phyloP scores from a whole-genome alignment of 2,797 vertebrate genomes.

The Saxicola maurus region DNA sequence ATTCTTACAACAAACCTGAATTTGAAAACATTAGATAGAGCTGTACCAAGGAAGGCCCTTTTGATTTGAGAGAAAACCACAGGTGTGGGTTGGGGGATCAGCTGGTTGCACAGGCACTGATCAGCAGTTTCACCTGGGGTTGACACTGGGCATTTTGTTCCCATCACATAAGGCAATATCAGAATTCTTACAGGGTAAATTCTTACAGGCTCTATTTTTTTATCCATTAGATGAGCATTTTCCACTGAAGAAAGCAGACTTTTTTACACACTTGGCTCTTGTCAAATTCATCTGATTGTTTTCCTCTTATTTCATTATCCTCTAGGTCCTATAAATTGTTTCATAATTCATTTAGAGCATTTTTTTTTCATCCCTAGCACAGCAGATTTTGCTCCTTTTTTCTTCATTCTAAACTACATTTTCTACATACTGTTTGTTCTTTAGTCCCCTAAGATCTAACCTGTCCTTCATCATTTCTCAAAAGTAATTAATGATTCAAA shows the following conservation, averaged over 20 bases:
- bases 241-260: neutral
- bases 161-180: fast-evolving
- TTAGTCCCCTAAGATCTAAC: neutral
- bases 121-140: neutral
- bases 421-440: neutral
- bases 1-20: neutral
- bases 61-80: fast-evolving
- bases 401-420: neutral
- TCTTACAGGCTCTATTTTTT: neutral
- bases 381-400: neutral
- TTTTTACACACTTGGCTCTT: neutral
- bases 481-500: slow-evolving; percentile 9
- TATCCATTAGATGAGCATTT: neutral
- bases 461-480: neutral
- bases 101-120: neutral
- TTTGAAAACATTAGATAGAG: neutral
- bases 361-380: neutral
- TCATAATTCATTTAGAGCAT: neutral
- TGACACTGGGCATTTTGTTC: neutral
- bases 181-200: neutral
- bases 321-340: neutral
- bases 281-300: neutral
- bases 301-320: neutral
- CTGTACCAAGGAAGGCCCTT: neutral
- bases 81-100: neutral